phyloP scores from a whole-genome alignment of 2,113 vertebrate genomes.

The Dasyprocta punctata region DNA sequence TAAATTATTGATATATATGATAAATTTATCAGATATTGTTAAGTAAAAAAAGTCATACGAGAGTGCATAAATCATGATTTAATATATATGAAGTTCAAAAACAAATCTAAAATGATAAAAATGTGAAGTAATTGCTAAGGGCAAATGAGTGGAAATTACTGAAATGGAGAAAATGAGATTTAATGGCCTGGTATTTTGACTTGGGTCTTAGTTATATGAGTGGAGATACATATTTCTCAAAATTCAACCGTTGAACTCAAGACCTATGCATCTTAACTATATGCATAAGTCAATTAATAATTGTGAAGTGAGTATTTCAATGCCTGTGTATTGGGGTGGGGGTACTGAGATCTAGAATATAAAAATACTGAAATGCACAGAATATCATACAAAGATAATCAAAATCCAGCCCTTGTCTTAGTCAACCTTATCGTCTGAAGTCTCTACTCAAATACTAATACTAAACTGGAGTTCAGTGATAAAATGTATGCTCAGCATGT shows the following conservation, averaged over 20 bases:
- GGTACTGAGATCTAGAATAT: background rate
- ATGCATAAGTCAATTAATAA: background rate
- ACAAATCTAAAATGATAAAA: background rate
- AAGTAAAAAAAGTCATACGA: slow-evolving; percentile 8
- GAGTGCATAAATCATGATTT: background rate
- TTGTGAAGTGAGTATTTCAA: background rate
- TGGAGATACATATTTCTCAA: background rate
- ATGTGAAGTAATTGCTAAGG: background rate
- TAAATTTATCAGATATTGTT: background rate
- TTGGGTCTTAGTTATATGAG: background rate
- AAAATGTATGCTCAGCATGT: background rate
- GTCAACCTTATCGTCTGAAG: background rate
- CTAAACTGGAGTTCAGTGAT: background rate
- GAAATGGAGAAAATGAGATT: background rate
- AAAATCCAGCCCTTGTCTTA: background rate
- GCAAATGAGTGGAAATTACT: background rate
- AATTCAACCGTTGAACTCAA: background rate
- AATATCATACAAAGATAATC: background rate
- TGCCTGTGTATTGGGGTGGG: background rate
- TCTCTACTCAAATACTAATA: background rate
- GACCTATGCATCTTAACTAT: background rate
- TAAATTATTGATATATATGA: background rate
- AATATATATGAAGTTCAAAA: background rate
- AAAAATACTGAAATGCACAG: background rate
- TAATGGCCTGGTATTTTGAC: background rate